A percentile compares a stretch with the other conserved stretches of the same genome.
Conservation (phyloP, 1,140 invertebrate genomes). For the Mizuhopecten yessoensis region DNA sequence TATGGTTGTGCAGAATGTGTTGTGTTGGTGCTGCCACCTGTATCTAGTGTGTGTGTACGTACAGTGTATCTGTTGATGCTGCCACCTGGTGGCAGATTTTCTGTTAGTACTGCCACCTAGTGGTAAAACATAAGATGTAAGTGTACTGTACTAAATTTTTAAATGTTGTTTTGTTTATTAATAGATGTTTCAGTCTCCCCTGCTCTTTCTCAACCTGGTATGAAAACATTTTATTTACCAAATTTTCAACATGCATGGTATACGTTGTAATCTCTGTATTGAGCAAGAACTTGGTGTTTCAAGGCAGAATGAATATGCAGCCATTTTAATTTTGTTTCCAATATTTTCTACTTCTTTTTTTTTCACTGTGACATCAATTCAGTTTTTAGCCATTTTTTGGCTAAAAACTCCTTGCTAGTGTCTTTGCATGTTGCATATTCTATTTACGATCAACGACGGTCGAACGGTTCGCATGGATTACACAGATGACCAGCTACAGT, state of each 20-base stretch:
- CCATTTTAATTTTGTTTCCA: too few relatives aligned
- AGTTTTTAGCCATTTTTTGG: neutral
- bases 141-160: neutral
- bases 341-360: too few relatives aligned
- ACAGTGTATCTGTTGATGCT: neutral
- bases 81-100: neutral
- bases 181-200: slow-evolving; percentile 27
- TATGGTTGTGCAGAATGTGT: too few relatives aligned
- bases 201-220: slow-evolving; percentile 32
- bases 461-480: too few relatives aligned
- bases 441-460: too few relatives aligned
- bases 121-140: neutral
- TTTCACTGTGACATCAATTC: neutral
- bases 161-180: slow-evolving; percentile 36
- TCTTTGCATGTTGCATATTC: too few relatives aligned
- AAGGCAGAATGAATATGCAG: neutral
- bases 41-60: neutral
- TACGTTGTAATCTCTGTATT: neutral
- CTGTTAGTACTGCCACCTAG: neutral
- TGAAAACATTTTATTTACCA: slow-evolving; percentile 38
- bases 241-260: slow-evolving; percentile 21
- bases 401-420: neutral
- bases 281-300: neutral
- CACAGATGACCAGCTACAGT: too few relatives aligned
- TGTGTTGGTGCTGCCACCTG: neutral